phyloP scores from a whole-genome alignment of 2,797 vertebrate species.

The Buphagus erythrorhynchus region DNA sequence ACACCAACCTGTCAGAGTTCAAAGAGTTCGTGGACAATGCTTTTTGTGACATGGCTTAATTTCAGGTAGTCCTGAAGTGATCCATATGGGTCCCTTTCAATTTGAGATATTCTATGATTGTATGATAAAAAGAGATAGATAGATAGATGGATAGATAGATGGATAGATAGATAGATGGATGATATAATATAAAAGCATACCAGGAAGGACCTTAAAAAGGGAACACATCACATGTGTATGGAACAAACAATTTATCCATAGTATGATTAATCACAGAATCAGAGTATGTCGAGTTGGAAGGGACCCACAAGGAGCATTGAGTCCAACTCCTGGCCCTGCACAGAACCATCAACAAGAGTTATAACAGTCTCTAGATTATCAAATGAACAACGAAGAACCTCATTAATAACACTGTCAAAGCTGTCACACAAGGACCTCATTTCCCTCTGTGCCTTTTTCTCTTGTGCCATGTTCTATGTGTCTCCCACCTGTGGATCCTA shows the following conservation, averaged over 20 bases:
- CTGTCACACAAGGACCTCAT: neutral
- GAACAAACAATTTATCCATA: neutral
- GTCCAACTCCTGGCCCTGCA: neutral
- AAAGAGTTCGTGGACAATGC: neutral
- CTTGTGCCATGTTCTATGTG: rapidly evolving
- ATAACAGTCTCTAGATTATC: neutral
- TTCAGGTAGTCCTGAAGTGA: neutral
- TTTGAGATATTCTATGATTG: neutral
- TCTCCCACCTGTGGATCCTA: rapidly evolving
- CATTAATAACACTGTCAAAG: neutral
- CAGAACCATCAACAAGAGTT: neutral
- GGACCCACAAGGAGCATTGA: too few species aligned
- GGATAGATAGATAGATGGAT: neutral
- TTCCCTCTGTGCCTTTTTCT: neutral
- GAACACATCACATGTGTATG: neutral
- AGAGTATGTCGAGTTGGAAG: neutral
- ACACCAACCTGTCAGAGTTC: neutral
- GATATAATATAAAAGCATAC: neutral
- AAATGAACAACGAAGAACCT: neutral
- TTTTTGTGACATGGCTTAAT: neutral
- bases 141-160: neutral
- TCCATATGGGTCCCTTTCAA: neutral
- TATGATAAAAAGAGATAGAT: neutral
- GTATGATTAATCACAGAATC: neutral
- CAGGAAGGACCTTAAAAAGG: neutral